phyloP scores from a whole-genome alignment of 1,140 invertebrate genomes.

The Hyposmocoma kahamanoa region DNA sequence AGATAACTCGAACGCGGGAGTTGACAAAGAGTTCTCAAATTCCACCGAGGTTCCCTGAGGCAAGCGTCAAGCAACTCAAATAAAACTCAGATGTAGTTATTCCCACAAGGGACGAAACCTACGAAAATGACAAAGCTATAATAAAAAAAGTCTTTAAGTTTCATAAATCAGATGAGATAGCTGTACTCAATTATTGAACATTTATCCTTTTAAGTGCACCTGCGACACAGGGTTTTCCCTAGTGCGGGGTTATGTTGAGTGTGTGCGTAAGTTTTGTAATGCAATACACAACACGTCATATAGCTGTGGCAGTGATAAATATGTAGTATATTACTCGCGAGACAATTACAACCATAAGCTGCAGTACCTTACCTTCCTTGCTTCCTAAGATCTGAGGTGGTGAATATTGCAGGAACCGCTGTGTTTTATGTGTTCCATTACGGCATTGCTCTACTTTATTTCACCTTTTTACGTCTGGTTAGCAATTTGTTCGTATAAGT shows the following conservation, averaged over 20 bases:
- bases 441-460: neutral
- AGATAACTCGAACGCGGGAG: neutral
- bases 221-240: no score
- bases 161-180: slow-evolving; percentile 2
- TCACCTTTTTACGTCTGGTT: neutral
- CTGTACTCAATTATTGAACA: no score
- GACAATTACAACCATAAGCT: slow-evolving; percentile 17
- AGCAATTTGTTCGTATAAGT: no score
- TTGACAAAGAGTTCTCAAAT: slow-evolving; percentile 9
- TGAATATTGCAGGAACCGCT: slow-evolving; percentile 17
- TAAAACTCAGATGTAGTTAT: slow-evolving; percentile 24
- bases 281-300: slow-evolving; percentile 21
- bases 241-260: no score
- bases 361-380: neutral
- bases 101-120: slow-evolving; percentile 14
- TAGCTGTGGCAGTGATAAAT: slow-evolving; percentile 30
- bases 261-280: no score
- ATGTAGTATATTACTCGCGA: slow-evolving; percentile 11
- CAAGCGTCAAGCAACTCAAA: slow-evolving; percentile 18
- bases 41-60: slow-evolving; percentile 7
- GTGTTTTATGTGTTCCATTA: slow-evolving; percentile 27
- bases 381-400: slow-evolving; percentile 5
- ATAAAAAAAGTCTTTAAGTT: slow-evolving; percentile 8
- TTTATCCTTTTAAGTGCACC: no score
- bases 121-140: slow-evolving; percentile 16